A percentile compares a stretch with the other conserved stretches of the same genome.
Evolutionary conservation across 2,888 invertebrate genomes (phyloP).

Genomic region (Andrena haemorrhoa): DNA sequence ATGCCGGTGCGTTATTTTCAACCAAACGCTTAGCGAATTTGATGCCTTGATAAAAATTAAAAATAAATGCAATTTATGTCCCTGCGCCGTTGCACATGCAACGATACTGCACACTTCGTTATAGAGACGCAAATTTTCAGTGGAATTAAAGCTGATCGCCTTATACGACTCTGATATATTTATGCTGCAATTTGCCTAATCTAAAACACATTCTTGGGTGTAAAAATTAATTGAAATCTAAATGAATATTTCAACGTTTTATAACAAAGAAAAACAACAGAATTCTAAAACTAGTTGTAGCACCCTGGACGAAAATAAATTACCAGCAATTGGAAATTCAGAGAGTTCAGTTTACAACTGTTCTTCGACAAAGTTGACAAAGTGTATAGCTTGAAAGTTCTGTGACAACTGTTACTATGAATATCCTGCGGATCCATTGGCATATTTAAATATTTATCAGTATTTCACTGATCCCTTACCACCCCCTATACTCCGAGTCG

Average conservation of each 20-base stretch:
- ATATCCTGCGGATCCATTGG: background rate
- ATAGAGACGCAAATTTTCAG: background rate
- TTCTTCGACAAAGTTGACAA: no score
- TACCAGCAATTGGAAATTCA: no score
- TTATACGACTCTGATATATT: background rate
- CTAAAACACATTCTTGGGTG: no score
- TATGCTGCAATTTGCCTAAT: no score
- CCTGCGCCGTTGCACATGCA: background rate
- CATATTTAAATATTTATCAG: constrained; percentile 3
- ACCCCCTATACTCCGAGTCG: background rate
- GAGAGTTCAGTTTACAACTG: no score
- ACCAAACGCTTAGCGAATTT: background rate
- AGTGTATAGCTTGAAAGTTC: background rate
- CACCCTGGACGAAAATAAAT: no score
- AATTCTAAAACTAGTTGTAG: no score
- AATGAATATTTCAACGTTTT: no score
- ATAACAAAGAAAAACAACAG: no score
- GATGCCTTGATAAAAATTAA: background rate
- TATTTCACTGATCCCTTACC: background rate
- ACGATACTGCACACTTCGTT: background rate
- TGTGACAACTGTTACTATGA: background rate
- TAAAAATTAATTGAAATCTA: no score
- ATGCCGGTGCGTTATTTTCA: constrained; percentile 4
- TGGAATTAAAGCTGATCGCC: background rate
- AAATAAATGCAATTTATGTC: background rate